Percentiles rank a stretch among this genome's conserved stretches.
phyloP scores from a whole-genome alignment of 2,888 invertebrate species.

The Caenorhabditis sinica region DNA sequence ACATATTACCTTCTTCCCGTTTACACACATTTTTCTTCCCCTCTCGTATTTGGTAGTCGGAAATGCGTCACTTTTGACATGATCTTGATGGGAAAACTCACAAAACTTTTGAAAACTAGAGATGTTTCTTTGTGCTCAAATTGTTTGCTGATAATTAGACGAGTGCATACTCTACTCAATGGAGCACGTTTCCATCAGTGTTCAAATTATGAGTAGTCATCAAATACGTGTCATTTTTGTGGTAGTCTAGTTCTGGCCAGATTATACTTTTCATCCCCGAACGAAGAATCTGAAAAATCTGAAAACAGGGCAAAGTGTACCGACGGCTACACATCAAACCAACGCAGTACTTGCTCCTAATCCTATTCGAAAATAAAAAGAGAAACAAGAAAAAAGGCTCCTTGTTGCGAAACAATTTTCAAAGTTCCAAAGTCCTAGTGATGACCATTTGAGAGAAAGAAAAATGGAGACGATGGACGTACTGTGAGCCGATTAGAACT shows the following conservation, averaged over 20 bases:
- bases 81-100: conserved; percentile 4
- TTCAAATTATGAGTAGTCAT: no score
- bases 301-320: conserved; percentile 47
- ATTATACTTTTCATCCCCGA: no score
- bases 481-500: conserved; percentile 50
- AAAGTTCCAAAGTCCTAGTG: conserved; percentile 59
- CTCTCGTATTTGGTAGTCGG: conserved; percentile 51
- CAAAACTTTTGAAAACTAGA: conserved; percentile 7
- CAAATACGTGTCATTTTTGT: no score
- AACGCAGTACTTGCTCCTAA: conserved; percentile 20
- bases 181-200: background rate
- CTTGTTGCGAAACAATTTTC: conserved; percentile 42
- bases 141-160: no score
- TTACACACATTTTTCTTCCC: conserved; percentile 27
- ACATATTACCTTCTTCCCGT: conserved; percentile 13
- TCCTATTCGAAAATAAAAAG: conserved; percentile 28
- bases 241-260: no score
- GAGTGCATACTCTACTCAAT: conserved; percentile 5
- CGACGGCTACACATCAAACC: background rate
- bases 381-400: background rate
- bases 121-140: background rate
- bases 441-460: conserved; percentile 42
- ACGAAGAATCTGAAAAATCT: conserved; percentile 27
- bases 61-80: conserved; percentile 52
- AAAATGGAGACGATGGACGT: conserved; percentile 20